Conservation (phyloP, 2,888 invertebrate genomes). For the Carcina quercana region DNA sequence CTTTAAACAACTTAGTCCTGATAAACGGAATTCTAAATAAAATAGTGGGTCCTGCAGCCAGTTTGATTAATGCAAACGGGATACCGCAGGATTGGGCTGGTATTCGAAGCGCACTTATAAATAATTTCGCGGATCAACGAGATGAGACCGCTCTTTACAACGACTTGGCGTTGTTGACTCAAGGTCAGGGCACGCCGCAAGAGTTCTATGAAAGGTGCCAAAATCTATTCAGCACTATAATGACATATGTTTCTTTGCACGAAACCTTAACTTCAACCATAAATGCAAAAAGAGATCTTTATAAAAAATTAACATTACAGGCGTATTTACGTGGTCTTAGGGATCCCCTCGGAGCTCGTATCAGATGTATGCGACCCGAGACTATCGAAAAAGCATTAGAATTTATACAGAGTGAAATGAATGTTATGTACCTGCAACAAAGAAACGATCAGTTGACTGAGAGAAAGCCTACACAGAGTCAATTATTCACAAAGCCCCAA, state of each 20-base stretch:
- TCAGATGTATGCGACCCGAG: constrained; percentile 5
- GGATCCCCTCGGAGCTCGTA: neutral
- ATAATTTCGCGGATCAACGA: neutral
- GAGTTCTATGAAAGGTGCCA: neutral
- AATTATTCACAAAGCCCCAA: no score
- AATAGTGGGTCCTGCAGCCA: neutral
- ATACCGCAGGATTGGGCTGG: neutral
- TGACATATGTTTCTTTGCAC: constrained; percentile 1
- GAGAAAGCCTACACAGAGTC: no score
- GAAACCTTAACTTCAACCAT: neutral
- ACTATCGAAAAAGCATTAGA: constrained; percentile 4
- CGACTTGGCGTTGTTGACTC: neutral
- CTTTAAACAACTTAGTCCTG: neutral
- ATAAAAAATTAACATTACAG: constrained; percentile 3
- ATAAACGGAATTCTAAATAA: neutral
- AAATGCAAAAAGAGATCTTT: neutral
- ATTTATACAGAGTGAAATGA: constrained; percentile 4
- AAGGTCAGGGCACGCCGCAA: neutral
- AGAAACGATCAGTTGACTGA: neutral
- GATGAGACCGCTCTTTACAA: neutral
- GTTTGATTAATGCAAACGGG: neutral
- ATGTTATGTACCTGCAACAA: constrained; percentile 3
- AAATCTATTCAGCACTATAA: constrained; percentile 1
- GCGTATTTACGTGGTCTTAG: neutral
- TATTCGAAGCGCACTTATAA: neutral